Evolutionary conservation across 2,888 invertebrate species (phyloP).

Genomic region (Hypomecis punctinalis): DNA sequence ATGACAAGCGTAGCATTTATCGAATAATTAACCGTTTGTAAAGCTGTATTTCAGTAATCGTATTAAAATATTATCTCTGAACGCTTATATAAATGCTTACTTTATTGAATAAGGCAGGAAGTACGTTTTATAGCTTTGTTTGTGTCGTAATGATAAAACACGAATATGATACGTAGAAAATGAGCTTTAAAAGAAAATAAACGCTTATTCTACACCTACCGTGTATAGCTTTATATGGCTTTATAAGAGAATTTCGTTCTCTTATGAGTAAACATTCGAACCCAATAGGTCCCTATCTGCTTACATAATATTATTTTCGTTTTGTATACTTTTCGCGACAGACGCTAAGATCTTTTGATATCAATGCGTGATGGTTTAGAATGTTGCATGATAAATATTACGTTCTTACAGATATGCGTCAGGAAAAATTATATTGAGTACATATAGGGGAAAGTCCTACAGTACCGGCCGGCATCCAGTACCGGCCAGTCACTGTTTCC

Average conservation of each 20-base stretch:
- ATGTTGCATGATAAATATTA: not conserved
- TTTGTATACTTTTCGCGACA: slow-evolving; percentile 19
- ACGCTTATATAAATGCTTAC: not conserved
- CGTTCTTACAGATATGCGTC: too few species aligned
- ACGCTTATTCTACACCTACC: not conserved
- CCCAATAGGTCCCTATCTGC: not conserved
- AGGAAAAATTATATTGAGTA: too few species aligned
- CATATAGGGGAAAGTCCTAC: too few species aligned
- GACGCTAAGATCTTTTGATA: slow-evolving; percentile 16
- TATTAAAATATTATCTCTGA: not conserved
- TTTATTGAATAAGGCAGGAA: slow-evolving; percentile 13
- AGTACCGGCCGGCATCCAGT: too few species aligned
- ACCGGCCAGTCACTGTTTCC: too few species aligned
- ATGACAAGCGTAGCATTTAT: too few species aligned
- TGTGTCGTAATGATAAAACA: slow-evolving; percentile 3
- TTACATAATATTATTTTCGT: slow-evolving; percentile 31
- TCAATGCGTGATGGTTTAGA: slow-evolving; percentile 25
- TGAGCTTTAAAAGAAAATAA: slow-evolving; percentile 8
- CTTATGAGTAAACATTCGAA: slow-evolving; percentile 18
- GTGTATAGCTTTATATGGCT: slow-evolving; percentile 7
- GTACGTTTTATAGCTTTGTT: slow-evolving; percentile 19
- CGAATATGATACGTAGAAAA: slow-evolving; percentile 6
- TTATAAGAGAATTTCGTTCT: slow-evolving; percentile 9
- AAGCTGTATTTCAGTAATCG: too few species aligned
- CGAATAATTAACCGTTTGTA: too few species aligned